Base-by-base conservation (phyloP, 1,140 invertebrate genomes). In the Micrasema longulum region DNA sequence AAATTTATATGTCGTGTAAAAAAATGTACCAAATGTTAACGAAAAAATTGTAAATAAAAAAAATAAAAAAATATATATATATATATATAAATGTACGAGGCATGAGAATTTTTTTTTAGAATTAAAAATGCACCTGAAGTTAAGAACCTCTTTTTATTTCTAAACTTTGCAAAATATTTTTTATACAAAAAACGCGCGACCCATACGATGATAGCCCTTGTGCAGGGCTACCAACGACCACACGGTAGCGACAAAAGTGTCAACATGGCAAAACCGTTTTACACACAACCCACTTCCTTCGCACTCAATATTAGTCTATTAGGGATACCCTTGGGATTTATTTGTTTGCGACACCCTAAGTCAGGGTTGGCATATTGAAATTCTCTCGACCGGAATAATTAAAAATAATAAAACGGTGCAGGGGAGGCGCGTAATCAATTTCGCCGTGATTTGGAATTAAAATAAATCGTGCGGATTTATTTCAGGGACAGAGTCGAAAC, bases 231-330 rank as follows among this genome's bases (percentile, higher is more conserved):
- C n/a, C n/a, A n/a, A n/a, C 26, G 65, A 68, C 71, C 71, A 62
- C 71, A 72, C 71, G 67, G 72, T 60, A 74, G 72, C 41, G 35
- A 69, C 72, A 74, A 69, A 70, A 63, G 67, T 74, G 72, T 74
- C 72, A 74, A 74, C 73, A 71, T 47, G 35, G 26, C 48, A 18
- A 48, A 55, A 60, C 72, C 69, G 66, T 69, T 64, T 69, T 68
- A 69, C 60, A 38, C 60, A 60, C 53, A 74, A 52, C 72, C 72
- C 67, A 66, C 69, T 74, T 71, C 73, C 73, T 74, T 71, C 50
- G 52, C 73, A 74, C 73, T 74, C 73, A 74, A 74, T 74, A 74
- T 71, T 71, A 62, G 73, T 74, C 73, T 74, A 74, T 74, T 74
- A 74, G 72, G 16, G 31, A 12, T 20, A 10, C 14, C 66, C 10